Percentiles rank a stretch among this genome's conserved stretches.
Conservation (phyloP, 1,140 invertebrate genomes). For the Pollicipes pollicipes region DNA sequence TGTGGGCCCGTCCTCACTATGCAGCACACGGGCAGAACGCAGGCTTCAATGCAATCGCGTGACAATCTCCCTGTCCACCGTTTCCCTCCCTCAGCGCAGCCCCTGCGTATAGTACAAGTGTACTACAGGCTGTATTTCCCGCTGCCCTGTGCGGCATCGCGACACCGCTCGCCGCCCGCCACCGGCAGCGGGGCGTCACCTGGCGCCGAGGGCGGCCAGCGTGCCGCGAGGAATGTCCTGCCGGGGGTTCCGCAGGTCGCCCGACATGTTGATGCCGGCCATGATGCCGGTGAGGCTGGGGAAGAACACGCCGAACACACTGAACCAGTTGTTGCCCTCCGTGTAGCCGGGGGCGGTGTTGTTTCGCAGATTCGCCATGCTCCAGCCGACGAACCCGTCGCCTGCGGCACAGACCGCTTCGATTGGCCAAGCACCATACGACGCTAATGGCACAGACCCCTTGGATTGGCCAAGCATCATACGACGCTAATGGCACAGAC, state of each 20-base stretch:
- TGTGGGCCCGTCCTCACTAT: too few relatives aligned
- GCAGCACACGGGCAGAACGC: too few relatives aligned
- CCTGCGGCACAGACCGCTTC: slow-evolving; percentile 39
- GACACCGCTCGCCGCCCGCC: too few relatives aligned
- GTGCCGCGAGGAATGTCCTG: slow-evolving; percentile 87
- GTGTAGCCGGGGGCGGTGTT: slow-evolving; percentile 68
- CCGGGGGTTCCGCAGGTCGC: slow-evolving; percentile 75
- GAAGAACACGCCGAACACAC: slow-evolving; percentile 86
- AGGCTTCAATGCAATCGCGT: too few relatives aligned
- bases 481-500: too few relatives aligned
- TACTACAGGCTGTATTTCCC: too few relatives aligned
- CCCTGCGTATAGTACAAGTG: too few relatives aligned
- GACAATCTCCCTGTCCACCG: too few relatives aligned
- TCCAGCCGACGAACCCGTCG: slow-evolving; percentile 69
- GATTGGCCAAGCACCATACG: neutral
- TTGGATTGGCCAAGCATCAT: neutral
- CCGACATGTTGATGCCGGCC: slow-evolving; percentile 95
- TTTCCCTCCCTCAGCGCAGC: too few relatives aligned
- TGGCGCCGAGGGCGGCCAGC: slow-evolving; percentile 67
- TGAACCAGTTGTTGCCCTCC: slow-evolving; percentile 67
- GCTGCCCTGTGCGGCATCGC: too few relatives aligned
- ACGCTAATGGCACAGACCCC: neutral
- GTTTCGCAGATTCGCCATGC: slow-evolving; percentile 50
- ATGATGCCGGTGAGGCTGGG: slow-evolving; percentile 82
- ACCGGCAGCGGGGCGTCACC: too few relatives aligned